Evolutionary conservation across 2,797 vertebrate genomes (phyloP).

Genomic region (Scomberomorus guttatus): DNA sequence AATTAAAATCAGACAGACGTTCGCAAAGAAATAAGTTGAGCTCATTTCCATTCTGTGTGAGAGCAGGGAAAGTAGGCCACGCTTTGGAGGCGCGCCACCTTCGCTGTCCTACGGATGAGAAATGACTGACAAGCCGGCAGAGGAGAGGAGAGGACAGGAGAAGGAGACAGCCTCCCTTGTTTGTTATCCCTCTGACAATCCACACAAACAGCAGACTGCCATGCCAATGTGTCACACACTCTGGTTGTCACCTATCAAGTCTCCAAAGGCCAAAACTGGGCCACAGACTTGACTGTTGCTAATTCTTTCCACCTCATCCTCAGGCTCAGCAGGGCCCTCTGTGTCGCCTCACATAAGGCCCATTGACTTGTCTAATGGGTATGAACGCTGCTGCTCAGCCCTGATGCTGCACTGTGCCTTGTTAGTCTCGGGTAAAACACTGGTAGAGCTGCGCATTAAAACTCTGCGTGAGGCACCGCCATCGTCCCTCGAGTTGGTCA

Average conservation of each 20-base stretch:
- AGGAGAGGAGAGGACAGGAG: constrained; percentile 46
- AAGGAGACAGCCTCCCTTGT: constrained; percentile 41
- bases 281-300: constrained; percentile 56
- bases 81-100: constrained; percentile 64
- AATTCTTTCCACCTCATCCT: constrained; percentile 54
- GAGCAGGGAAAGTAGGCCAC: constrained; percentile 77
- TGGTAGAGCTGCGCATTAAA: constrained; percentile 50
- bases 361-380: constrained; percentile 50
- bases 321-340: constrained; percentile 40
- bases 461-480: constrained; percentile 40
- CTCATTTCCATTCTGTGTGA: constrained; percentile 76
- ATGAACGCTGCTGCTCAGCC: constrained; percentile 28
- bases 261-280: constrained; percentile 65
- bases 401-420: constrained; percentile 31
- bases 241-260: constrained; percentile 61
- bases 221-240: constrained; percentile 57
- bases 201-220: constrained; percentile 58
- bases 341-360: constrained; percentile 40
- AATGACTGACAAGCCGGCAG: constrained; percentile 72
- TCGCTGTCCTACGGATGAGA: constrained; percentile 65
- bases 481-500: constrained; percentile 69
- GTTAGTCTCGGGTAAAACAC: constrained; percentile 52
- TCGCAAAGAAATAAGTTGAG: constrained; percentile 77
- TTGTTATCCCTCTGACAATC: constrained; percentile 73
- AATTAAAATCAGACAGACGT: constrained; percentile 85